Evolutionary conservation across 2,888 invertebrate species (phyloP), one percentile per base, ranked within the genome.

Genomic region (Idaea biselata): DNA sequence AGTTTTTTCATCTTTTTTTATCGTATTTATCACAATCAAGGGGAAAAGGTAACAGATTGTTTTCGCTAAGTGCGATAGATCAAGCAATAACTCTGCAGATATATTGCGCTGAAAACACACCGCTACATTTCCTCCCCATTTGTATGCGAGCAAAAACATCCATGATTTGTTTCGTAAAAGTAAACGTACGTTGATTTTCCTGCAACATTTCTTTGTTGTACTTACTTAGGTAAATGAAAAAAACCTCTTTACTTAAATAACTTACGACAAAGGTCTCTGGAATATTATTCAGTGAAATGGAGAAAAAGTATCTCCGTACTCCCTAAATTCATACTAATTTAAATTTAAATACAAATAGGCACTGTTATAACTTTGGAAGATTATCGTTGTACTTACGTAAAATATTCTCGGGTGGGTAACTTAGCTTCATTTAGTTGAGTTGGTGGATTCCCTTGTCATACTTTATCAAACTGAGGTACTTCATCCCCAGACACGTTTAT

Each of bases 401-500:
- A 56, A 56, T 56, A 56, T 56, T 64, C 60, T 64, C 62, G 59
- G 66, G 70, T 63, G 25, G 60, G 55, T 60, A 44, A 60, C 60
- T 62, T 61, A 25, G 60, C 25, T 64, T 65, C 63, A 68, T 66
- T 65, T 62, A 62, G 62, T 61, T 60, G 31, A 60, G 61, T 62
- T 53, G 61, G 44, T 60, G 53, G 60, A 55, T 44, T 68, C 67
- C 67, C 68, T 64, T 66, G 67, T 68, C 71, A 67, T 63, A 66
- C 63, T 70, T 68, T 70, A 69, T 72, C 67, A 66, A 63, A 63
- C 63, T 62, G 60, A 66, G 59, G 64, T 62, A 58, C 58, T 64
- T 60, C 62, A 62, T 33, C 63, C 62, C 63, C 58, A 60, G 63
- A 61, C 65, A 69, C 68, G 69, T 73, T 73, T 72, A 77, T 71